These are phyloP conservation scores for Asteroscopus sphinx DNA, from an alignment of 2,888 invertebrate genomes.

Conservation along the genomic window DNA sequence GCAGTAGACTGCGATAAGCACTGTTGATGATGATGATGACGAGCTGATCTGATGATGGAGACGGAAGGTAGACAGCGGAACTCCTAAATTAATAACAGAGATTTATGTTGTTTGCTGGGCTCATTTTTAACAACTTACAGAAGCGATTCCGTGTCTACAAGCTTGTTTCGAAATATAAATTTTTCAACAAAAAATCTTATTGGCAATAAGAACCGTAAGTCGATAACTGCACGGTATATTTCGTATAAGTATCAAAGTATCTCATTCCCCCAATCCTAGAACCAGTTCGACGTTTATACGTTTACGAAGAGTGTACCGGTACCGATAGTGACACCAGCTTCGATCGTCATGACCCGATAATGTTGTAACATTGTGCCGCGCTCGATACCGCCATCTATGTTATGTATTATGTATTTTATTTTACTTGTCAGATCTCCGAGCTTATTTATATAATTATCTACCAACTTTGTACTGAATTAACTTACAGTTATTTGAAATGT, in stretches of 20 bases:
- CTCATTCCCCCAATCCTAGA: conserved; percentile 57
- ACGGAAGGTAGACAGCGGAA: no score
- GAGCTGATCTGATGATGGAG: no score
- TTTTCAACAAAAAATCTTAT: no score
- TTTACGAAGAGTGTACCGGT: conserved; percentile 57
- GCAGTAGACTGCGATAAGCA: no score
- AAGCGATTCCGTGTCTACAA: no score
- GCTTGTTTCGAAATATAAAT: no score
- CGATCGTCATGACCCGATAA: conserved; percentile 77
- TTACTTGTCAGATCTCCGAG: conserved; percentile 44
- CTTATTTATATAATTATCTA: conserved; percentile 56
- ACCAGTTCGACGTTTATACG: conserved; percentile 62
- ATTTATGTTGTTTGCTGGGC: no score
- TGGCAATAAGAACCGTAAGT: no score
- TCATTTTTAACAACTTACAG: no score
- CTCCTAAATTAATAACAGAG: no score
- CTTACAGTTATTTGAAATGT: conserved; percentile 41
- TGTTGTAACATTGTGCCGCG: conserved; percentile 66
- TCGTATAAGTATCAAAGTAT: conserved; percentile 47
- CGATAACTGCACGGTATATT: conserved; percentile 53
- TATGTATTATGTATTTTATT: conserved; percentile 64
- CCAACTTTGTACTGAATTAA: conserved; percentile 40
- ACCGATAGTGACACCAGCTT: conserved; percentile 71
- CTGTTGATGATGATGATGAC: no score
- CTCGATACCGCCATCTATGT: conserved; percentile 62